Percentiles rank a stretch among this genome's conserved stretches.
Evolutionary conservation across 2,797 vertebrate species (phyloP).

Genomic region (Clarias platycephalus): DNA sequence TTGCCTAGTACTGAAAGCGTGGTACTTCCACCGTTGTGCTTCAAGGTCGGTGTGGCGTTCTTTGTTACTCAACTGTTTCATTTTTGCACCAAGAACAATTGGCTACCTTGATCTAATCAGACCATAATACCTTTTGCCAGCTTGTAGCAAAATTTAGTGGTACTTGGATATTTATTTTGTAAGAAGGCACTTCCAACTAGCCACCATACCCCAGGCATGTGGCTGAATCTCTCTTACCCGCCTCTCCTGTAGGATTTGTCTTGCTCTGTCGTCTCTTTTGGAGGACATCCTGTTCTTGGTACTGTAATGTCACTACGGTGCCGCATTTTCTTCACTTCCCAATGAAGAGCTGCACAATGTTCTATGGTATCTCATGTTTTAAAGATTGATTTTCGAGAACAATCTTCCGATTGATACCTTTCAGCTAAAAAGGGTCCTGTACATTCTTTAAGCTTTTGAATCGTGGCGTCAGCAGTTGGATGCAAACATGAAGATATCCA

Average conservation of each 20-base stretch:
- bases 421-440: neutral
- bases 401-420: neutral
- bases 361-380: neutral
- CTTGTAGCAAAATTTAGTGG: neutral
- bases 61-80: neutral
- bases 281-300: neutral
- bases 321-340: neutral
- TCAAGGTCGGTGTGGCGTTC: neutral
- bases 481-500: neutral
- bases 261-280: neutral
- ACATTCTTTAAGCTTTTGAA: neutral
- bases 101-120: neutral
- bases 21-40: neutral
- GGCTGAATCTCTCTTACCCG: neutral
- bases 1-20: too few relatives aligned
- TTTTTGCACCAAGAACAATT: too few relatives aligned
- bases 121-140: neutral
- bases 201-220: neutral
- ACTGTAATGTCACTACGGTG: neutral
- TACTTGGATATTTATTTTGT: neutral
- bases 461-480: neutral
- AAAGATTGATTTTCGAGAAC: neutral
- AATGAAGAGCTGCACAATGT: neutral
- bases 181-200: neutral
- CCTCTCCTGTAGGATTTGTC: neutral